A percentile compares a stretch with the other conserved stretches of the same genome.
Evolutionary conservation across 2,113 vertebrate genomes (phyloP).

Genomic region (Aptenodytes patagonicus): DNA sequence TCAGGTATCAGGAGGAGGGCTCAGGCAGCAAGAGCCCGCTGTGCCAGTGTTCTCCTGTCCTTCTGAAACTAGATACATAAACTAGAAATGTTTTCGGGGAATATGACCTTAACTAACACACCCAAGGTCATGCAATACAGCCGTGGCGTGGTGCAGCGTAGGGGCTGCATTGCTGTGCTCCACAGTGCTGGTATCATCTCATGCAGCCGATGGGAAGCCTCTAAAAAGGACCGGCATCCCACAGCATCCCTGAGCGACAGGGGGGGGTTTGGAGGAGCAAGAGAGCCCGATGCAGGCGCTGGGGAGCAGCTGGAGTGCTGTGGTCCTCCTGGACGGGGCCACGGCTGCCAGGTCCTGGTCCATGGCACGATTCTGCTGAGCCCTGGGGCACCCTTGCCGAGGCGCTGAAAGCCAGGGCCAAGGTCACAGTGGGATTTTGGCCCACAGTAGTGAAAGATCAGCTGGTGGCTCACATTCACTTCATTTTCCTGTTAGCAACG

Average conservation of each 20-base stretch:
- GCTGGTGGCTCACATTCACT: background rate
- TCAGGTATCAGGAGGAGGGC: background rate
- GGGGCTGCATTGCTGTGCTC: background rate
- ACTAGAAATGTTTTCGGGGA: background rate
- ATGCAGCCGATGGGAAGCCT: rapidly evolving
- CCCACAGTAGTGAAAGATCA: background rate
- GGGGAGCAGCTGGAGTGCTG: background rate
- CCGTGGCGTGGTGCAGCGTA: rapidly evolving
- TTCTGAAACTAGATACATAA: background rate
- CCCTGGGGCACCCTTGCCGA: background rate
- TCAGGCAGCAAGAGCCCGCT: background rate
- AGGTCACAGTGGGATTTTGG: background rate
- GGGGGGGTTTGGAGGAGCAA: background rate
- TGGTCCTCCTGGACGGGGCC: background rate
- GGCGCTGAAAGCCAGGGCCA: background rate
- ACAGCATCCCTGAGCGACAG: background rate
- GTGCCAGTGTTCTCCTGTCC: background rate
- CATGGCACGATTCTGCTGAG: rapidly evolving
- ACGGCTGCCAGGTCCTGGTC: rapidly evolving
- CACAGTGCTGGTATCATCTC: background rate
- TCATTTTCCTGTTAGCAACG: background rate
- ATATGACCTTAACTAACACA: background rate
- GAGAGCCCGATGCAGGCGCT: rapidly evolving
- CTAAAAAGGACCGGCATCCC: background rate
- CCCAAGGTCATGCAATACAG: background rate